phyloP scores from a whole-genome alignment of 2,888 invertebrate genomes.

The Heliconius ismenius region DNA sequence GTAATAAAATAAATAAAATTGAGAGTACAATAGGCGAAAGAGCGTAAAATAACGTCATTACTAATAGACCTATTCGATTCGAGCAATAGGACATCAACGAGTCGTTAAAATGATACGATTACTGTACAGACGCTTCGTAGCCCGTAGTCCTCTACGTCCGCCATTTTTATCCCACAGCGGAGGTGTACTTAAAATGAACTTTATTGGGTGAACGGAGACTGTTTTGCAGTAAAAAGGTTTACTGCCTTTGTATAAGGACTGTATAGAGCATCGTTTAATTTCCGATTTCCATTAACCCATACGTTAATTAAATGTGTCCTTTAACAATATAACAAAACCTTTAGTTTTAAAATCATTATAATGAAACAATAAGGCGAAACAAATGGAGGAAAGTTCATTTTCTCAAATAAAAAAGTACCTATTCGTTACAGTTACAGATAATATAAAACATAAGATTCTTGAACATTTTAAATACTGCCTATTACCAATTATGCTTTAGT shows the following conservation, averaged over 20 bases:
- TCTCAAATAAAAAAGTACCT: too few relatives aligned
- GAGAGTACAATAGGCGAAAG: too few relatives aligned
- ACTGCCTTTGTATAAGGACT: conserved; percentile 54
- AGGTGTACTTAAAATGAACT: conserved; percentile 62
- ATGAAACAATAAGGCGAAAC: too few relatives aligned
- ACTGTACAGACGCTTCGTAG: conserved; percentile 20
- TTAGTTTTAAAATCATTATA: not conserved
- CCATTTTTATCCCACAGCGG: conserved; percentile 32
- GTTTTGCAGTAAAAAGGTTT: conserved; percentile 62
- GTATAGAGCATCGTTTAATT: conserved; percentile 49
- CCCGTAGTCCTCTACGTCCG: conserved; percentile 23
- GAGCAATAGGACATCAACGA: conserved; percentile 23
- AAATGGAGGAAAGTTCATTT: too few relatives aligned
- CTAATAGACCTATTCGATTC: conserved; percentile 26
- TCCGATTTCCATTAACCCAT: conserved; percentile 39
- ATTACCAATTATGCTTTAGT: not conserved
- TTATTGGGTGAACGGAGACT: conserved; percentile 64
- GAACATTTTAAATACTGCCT: not conserved
- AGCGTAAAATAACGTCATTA: conserved; percentile 9
- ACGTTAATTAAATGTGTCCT: conserved; percentile 25
- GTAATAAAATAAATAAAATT: too few relatives aligned
- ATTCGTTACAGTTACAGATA: too few relatives aligned
- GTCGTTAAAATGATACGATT: conserved; percentile 25
- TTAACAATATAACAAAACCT: not conserved
- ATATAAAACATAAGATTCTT: too few relatives aligned